Evolutionary conservation across 2,113 vertebrate genomes (phyloP), one percentile per base, ranked within the genome.

Genomic region (Alexandromys fortis): DNA sequence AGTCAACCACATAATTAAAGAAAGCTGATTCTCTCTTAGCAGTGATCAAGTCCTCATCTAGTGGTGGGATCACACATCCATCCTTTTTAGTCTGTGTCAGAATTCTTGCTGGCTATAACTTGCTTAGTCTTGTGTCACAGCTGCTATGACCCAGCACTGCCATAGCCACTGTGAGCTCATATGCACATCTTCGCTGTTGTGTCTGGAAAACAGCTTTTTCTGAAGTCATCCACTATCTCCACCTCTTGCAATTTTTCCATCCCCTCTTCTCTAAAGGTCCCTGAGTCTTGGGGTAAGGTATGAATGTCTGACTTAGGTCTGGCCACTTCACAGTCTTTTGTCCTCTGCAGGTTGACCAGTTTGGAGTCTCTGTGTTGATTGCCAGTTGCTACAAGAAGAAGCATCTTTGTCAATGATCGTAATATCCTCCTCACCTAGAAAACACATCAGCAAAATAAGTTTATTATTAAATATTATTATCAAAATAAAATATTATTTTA

Each of bases 361-460:
- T 85, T 24, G 38, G 14, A 85, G 38, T 85, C 24, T 63, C 58
- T 65, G 8, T 10, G 14, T 30, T 65, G 38, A 85, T 19, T 65
- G 58, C 13, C 58, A 65, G 42, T 85, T 17, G 45, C 24, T 65
- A 28, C 58, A 65, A 85, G 38, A 63, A 42, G n/a, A 85, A 65
- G 24, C 8, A 0, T 45, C 8, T 85, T 55, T 70, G 35, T 72
- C 68, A 81, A 28, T 49, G 89, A 49, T 63, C 35, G 72, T 85
- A 75, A 90, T 30, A 68, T 70, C 9, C 28, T 78, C 65, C 7
- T 89, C 12, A 79, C 7, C 26, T 38, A 67, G 2, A 82, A 72
- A 96, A 52, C 79, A 94, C 12, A 28, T 86, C 79, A 82, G 2
- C 19, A 79, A 95, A 86, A 52, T 26, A 92, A 85, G 45, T 63